A percentile compares a stretch with the other conserved stretches of the same genome.
These are phyloP conservation scores for Spilosoma lubricipeda DNA, from an alignment of 2,888 invertebrate species.

Conservation along the genomic window DNA sequence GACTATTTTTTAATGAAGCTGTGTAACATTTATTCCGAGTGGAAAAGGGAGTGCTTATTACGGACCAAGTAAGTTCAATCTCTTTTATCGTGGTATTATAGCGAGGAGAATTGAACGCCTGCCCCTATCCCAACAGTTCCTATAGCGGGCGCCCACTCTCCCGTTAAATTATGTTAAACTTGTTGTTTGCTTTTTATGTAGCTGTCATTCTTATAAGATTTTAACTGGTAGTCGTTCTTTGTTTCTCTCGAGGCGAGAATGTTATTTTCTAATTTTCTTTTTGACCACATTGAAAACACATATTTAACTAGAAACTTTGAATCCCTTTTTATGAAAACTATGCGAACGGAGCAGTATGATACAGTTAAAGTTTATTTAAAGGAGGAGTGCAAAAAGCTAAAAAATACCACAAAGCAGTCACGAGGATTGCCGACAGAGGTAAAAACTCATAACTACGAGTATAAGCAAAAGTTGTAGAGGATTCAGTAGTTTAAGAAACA, in stretches of 20 bases:
- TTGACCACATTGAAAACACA: constrained; percentile 38
- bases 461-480: no score
- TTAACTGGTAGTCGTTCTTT: constrained; percentile 57
- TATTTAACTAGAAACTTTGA: constrained; percentile 24
- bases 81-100: constrained; percentile 82
- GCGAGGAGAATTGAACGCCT: constrained; percentile 74
- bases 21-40: constrained; percentile 58
- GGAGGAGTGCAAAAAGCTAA: no score
- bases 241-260: constrained; percentile 39
- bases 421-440: no score
- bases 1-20: constrained; percentile 64
- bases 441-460: no score
- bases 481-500: no score
- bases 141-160: constrained; percentile 71
- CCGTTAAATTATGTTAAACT: constrained; percentile 83
- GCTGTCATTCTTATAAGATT: constrained; percentile 65
- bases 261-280: constrained; percentile 18
- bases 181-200: constrained; percentile 69
- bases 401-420: no score
- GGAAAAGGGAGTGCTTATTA: constrained; percentile 74
- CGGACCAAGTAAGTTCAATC: constrained; percentile 81
- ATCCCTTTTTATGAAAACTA: no score
- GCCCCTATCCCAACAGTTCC: constrained; percentile 68
- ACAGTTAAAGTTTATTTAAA: no score
- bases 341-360: no score